Percentiles rank a stretch among this genome's conserved stretches.
Conservation (phyloP, 2,113 vertebrate species). For the Cyanoderma ruficeps region DNA sequence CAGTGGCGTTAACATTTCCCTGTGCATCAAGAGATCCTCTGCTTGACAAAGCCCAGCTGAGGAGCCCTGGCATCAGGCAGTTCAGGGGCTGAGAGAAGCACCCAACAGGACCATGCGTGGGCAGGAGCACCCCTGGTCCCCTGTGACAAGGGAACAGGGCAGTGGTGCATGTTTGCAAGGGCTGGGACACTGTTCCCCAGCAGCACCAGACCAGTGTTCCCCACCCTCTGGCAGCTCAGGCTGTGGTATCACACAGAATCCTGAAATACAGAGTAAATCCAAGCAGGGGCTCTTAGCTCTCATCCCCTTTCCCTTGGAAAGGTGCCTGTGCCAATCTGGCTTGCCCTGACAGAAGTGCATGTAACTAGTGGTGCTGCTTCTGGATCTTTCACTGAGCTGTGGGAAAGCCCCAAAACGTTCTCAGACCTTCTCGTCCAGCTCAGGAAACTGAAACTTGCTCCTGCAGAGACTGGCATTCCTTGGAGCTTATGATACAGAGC, state of each 20-base stretch:
- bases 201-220: neutral
- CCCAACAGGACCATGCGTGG: neutral
- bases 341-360: neutral
- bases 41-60: neutral
- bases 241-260: neutral
- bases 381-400: neutral
- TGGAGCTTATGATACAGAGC: neutral
- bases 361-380: neutral
- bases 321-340: neutral
- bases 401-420: neutral
- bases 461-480: neutral
- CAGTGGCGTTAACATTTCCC: accelerated
- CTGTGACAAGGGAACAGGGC: neutral
- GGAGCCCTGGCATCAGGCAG: neutral
- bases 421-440: neutral
- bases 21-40: neutral
- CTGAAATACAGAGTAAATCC: neutral
- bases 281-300: neutral
- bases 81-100: neutral
- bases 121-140: neutral
- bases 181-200: neutral
- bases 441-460: neutral
- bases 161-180: neutral
- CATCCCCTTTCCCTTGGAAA: neutral
- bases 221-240: neutral